Percentiles rank a stretch among this genome's conserved stretches.
phyloP scores from a whole-genome alignment of 2,797 vertebrate genomes.

The Silurus aristotelis region DNA sequence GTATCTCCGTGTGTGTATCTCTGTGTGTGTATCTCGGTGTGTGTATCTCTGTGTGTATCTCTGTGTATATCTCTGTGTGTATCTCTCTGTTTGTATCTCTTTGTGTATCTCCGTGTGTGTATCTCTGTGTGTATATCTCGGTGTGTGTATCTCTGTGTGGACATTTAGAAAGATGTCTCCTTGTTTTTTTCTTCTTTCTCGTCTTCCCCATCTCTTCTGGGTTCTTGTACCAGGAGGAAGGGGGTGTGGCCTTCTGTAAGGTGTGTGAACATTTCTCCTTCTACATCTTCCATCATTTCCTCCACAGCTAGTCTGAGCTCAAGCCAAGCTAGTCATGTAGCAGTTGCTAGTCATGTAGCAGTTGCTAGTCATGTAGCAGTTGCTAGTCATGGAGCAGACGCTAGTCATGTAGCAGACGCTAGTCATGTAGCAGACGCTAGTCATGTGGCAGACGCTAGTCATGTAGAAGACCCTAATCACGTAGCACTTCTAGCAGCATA shows the following conservation, averaged over 20 bases:
- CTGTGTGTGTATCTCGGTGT: no score
- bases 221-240: constrained; percentile 92
- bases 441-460: neutral
- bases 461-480: neutral
- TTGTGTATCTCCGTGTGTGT: no score
- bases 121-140: neutral
- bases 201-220: constrained; percentile 66
- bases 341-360: neutral
- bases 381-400: neutral
- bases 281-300: constrained; percentile 55
- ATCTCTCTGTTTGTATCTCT: no score
- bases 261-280: constrained; percentile 85
- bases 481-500: neutral
- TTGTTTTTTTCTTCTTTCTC: constrained; percentile 78
- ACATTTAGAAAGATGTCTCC: constrained; percentile 74
- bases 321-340: no score
- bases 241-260: constrained; percentile 97
- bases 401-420: neutral
- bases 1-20: no score
- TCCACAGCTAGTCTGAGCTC: constrained; percentile 26
- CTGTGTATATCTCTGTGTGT: no score
- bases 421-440: neutral
- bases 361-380: no score
- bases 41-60: no score
- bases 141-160: constrained; percentile 59